phyloP scores from a whole-genome alignment of 2,113 vertebrate species.

The Tychaedon coryphoeus region DNA sequence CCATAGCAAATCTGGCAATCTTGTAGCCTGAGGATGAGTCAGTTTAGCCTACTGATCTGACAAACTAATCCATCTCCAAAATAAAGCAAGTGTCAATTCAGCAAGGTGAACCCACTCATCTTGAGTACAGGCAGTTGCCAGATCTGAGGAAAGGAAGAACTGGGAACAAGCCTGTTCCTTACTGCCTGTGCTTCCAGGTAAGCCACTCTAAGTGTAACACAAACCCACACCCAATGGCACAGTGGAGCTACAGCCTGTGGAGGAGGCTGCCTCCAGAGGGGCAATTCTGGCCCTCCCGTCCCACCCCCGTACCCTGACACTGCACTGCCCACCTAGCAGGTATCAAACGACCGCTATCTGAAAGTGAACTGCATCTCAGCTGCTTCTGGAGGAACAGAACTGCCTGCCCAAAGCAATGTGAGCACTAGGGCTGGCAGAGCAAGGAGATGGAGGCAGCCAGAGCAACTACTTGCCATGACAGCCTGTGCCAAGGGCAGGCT shows the following conservation, averaged over 20 bases:
- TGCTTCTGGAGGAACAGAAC: not conserved
- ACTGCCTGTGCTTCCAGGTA: not conserved
- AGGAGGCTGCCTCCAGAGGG: not conserved
- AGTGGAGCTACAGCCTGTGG: fast-evolving
- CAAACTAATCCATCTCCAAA: not conserved
- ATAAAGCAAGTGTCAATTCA: not conserved
- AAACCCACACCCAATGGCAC: not conserved
- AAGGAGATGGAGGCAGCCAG: not conserved
- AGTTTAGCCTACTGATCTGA: not conserved
- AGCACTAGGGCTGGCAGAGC: fast-evolving
- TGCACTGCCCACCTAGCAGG: fast-evolving
- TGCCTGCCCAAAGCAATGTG: fast-evolving
- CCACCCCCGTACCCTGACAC: not conserved
- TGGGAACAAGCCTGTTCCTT: not conserved
- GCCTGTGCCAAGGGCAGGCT: not conserved
- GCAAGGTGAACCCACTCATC: not conserved
- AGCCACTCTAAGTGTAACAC: not conserved
- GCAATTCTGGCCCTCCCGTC: not conserved
- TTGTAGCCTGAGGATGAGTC: not conserved
- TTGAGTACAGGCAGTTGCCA: not conserved
- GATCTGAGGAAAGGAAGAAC: not conserved
- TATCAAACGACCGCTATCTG: not conserved
- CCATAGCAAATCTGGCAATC: not conserved
- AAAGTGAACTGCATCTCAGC: not conserved
- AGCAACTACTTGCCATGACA: not conserved